Conservation (phyloP, 2,797 vertebrate genomes). For the Phalloptychus januarius region DNA sequence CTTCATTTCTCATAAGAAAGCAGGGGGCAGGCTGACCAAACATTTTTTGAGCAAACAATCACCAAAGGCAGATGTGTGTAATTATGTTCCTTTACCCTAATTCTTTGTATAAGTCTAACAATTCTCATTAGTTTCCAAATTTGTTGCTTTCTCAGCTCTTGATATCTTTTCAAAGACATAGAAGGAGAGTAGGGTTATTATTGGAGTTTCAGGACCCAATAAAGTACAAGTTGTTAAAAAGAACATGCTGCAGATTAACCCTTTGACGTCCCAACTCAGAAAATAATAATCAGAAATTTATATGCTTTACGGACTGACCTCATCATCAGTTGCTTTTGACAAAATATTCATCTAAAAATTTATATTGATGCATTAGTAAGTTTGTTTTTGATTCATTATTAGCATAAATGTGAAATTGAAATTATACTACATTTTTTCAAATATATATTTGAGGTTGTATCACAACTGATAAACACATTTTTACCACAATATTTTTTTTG, state of each 20-base stretch:
- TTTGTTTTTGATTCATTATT: not conserved
- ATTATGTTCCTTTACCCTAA: not conserved
- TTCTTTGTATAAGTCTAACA: not conserved
- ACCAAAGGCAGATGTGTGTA: not conserved
- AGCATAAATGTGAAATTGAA: not conserved
- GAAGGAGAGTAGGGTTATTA: not conserved
- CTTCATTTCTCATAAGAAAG: constrained; percentile 22
- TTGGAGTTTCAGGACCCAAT: not conserved
- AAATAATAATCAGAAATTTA: not conserved
- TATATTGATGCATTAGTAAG: not conserved
- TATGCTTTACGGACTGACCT: not conserved
- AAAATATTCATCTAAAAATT: not conserved
- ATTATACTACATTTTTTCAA: not conserved
- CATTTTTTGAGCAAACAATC: not conserved
- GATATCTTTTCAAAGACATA: not conserved
- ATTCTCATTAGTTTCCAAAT: not conserved
- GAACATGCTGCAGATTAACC: not conserved
- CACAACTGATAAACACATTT: not conserved
- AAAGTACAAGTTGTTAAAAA: not conserved
- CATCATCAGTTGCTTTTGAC: not conserved
- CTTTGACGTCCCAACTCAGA: not conserved
- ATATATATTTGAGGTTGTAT: not conserved
- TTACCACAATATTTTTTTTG: not conserved
- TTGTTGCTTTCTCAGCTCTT: not conserved
- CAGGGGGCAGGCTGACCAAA: not conserved